phyloP scores from a whole-genome alignment of 2,888 invertebrate species.

The Pseudoips prasinana region DNA sequence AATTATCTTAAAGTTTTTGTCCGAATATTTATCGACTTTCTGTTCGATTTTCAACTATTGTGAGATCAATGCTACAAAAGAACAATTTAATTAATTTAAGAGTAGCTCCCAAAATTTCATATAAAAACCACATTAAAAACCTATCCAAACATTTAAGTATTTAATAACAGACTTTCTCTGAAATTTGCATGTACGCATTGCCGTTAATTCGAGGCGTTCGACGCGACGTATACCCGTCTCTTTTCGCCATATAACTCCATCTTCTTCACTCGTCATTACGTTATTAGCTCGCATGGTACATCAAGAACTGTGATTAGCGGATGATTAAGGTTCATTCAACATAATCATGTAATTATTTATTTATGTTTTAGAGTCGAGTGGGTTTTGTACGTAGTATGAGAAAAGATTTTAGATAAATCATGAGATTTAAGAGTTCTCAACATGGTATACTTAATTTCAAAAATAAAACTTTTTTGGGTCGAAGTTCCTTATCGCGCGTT shows the following conservation, averaged over 20 bases:
- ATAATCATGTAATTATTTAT: slow-evolving; percentile 80
- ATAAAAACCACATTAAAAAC: slow-evolving; percentile 12
- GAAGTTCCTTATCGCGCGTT: too few relatives aligned
- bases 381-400: slow-evolving; percentile 65
- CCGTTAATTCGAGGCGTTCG: slow-evolving; percentile 27
- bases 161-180: slow-evolving; percentile 39
- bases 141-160: slow-evolving; percentile 23
- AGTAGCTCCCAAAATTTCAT: not conserved
- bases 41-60: too few relatives aligned
- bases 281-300: slow-evolving; percentile 63
- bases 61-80: too few relatives aligned
- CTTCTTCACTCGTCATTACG: slow-evolving; percentile 66
- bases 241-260: slow-evolving; percentile 28
- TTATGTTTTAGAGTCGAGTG: slow-evolving; percentile 75
- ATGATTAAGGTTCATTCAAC: slow-evolving; percentile 77
- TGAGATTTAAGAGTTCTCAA: too few relatives aligned
- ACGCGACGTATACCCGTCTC: slow-evolving; percentile 29
- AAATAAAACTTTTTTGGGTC: too few relatives aligned
- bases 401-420: slow-evolving; percentile 27
- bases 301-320: slow-evolving; percentile 75
- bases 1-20: too few relatives aligned
- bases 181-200: slow-evolving; percentile 47
- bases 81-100: too few relatives aligned
- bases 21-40: too few relatives aligned
- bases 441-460: too few relatives aligned